These are phyloP conservation scores for Oceanodroma leucorhoa DNA, from an alignment of 2,797 vertebrate species.

Conservation along the genomic window DNA sequence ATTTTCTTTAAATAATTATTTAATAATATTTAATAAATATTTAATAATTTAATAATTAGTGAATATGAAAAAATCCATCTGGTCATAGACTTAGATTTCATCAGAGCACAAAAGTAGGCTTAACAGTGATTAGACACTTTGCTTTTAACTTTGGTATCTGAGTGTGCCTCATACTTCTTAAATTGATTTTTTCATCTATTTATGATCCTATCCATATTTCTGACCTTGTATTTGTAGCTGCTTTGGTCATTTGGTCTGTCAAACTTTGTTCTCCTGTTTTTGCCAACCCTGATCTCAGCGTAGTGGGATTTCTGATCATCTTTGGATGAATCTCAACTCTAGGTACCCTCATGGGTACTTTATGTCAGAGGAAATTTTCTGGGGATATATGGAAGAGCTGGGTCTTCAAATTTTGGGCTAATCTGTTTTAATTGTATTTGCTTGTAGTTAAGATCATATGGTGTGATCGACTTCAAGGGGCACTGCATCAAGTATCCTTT, in stretches of 20 bases:
- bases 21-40: too few species aligned
- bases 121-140: neutral
- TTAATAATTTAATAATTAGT: neutral
- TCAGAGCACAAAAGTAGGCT: neutral
- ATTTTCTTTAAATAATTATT: neutral
- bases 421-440: neutral
- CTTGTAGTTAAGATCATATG: neutral
- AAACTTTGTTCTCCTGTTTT: neutral
- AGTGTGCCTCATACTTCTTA: neutral
- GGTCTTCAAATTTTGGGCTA: neutral
- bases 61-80: neutral
- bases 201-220: neutral
- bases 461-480: neutral
- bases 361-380: neutral
- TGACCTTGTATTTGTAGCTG: neutral
- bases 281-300: neutral
- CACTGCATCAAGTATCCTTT: neutral
- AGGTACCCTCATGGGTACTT: neutral
- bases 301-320: neutral
- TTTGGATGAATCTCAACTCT: neutral
- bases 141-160: accelerated
- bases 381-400: neutral
- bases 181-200: neutral
- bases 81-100: neutral
- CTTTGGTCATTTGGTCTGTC: neutral